Percentiles rank a stretch among this genome's conserved stretches.
phyloP scores from a whole-genome alignment of 2,888 invertebrate genomes.

The Podabrus alpinus region DNA sequence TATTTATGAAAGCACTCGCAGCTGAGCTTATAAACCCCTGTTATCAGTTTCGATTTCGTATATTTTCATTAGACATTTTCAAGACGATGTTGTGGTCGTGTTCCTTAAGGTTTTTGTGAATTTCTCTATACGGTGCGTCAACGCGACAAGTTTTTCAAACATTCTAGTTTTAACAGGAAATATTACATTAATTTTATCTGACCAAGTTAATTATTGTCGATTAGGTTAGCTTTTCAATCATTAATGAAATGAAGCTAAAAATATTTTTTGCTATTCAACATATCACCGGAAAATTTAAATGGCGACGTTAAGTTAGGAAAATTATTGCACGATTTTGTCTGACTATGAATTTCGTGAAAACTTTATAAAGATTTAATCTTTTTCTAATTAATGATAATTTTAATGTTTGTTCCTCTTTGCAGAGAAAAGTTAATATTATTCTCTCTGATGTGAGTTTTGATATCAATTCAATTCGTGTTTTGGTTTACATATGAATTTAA shows the following conservation, averaged over 20 bases:
- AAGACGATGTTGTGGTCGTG: too few species aligned
- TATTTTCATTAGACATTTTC: background rate
- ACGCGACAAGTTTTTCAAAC: too few species aligned
- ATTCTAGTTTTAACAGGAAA: too few species aligned
- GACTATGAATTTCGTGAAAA: background rate
- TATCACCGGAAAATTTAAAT: background rate
- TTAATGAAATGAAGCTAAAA: too few species aligned
- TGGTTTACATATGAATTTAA: background rate
- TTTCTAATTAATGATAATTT: background rate
- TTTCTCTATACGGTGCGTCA: too few species aligned
- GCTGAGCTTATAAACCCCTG: background rate
- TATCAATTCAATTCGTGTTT: background rate
- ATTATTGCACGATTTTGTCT: background rate
- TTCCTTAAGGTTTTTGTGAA: too few species aligned
- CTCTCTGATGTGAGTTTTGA: background rate
- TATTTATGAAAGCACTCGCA: background rate
- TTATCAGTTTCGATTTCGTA: background rate
- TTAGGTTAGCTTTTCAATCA: too few species aligned
- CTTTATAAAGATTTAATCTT: background rate
- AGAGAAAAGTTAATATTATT: background rate
- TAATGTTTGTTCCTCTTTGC: background rate
- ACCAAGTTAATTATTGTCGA: too few species aligned
- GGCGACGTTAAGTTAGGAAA: background rate
- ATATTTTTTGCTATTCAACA: too few species aligned
- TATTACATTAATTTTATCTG: too few species aligned